These are phyloP conservation scores for Cybosia mesomella DNA, from an alignment of 2,888 invertebrate species.

Conservation along the genomic window DNA sequence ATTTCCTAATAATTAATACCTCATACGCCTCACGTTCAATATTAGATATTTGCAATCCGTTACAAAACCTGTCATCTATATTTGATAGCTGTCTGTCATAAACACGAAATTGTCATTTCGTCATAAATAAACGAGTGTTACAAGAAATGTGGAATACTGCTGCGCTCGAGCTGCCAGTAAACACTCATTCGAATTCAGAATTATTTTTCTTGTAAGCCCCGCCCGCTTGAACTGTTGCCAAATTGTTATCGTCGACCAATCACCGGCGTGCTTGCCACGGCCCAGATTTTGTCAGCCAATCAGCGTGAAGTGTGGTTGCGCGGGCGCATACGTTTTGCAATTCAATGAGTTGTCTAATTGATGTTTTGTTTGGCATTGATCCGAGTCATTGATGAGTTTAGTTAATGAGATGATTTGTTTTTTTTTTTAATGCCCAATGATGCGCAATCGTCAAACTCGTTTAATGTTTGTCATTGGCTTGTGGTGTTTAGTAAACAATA, in stretches of 20 bases:
- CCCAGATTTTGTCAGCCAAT: constrained; percentile 69
- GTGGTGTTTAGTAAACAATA: background rate
- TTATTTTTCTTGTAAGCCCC: constrained; percentile 62
- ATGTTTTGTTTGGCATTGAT: constrained; percentile 73
- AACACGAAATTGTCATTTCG: constrained; percentile 8
- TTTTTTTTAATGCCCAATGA: constrained; percentile 8
- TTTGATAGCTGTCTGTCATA: constrained; percentile 32
- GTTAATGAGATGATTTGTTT: constrained; percentile 41
- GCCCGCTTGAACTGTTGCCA: constrained; percentile 81
- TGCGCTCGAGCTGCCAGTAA: constrained; percentile 26
- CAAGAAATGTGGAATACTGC: constrained; percentile 22
- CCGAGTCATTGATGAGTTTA: constrained; percentile 57
- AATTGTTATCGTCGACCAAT: constrained; percentile 73
- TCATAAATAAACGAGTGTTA: constrained; percentile 26
- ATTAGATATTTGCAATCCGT: constrained; percentile 6
- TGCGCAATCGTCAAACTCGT: background rate
- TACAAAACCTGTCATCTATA: constrained; percentile 23
- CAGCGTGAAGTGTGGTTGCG: constrained; percentile 57
- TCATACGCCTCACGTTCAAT: too few relatives aligned
- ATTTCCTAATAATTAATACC: too few relatives aligned
- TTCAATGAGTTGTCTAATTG: constrained; percentile 77
- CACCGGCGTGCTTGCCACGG: constrained; percentile 49
- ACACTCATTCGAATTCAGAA: constrained; percentile 29
- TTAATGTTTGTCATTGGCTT: background rate
- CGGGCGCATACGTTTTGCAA: constrained; percentile 80